These are phyloP conservation scores for Zygothrica quintamaculata DNA, from an alignment of 2,888 invertebrate species.

Conservation along the genomic window DNA sequence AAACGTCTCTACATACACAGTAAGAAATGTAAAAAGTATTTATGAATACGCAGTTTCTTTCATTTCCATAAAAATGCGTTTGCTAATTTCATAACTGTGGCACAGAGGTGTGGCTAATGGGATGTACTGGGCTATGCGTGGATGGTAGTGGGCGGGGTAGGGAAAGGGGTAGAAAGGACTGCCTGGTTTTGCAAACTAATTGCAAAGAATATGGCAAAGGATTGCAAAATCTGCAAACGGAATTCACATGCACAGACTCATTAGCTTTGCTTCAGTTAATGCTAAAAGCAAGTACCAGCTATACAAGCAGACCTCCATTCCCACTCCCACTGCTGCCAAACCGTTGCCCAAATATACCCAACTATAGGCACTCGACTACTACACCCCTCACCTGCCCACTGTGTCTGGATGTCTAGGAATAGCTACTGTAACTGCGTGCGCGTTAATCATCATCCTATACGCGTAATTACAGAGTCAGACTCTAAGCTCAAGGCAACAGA, in stretches of 20 bases:
- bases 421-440: conserved; percentile 58
- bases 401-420: conserved; percentile 33
- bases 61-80: conserved; percentile 73
- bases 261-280: conserved; percentile 79
- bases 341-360: not conserved
- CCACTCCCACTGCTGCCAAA: not conserved
- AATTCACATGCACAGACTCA: conserved; percentile 70
- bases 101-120: too few relatives aligned
- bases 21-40: conserved; percentile 46
- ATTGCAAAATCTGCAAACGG: conserved; percentile 64
- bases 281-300: conserved; percentile 65
- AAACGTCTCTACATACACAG: too few relatives aligned
- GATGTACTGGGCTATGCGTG: too few relatives aligned
- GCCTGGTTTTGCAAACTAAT: conserved; percentile 66
- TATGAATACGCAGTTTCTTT: conserved; percentile 39
- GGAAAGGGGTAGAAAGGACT: not conserved
- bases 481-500: conserved; percentile 9
- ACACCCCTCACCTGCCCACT: conserved; percentile 10
- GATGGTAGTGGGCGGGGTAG: not conserved
- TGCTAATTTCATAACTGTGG: conserved; percentile 71
- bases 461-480: conserved; percentile 78
- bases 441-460: conserved; percentile 82
- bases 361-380: not conserved
- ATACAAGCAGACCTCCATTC: not conserved
- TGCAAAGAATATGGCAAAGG: conserved; percentile 75